Evolutionary conservation across 53 echinoderm and acorn worm species (phyloP).

Genomic region (Mesocentrotus franciscanus): DNA sequence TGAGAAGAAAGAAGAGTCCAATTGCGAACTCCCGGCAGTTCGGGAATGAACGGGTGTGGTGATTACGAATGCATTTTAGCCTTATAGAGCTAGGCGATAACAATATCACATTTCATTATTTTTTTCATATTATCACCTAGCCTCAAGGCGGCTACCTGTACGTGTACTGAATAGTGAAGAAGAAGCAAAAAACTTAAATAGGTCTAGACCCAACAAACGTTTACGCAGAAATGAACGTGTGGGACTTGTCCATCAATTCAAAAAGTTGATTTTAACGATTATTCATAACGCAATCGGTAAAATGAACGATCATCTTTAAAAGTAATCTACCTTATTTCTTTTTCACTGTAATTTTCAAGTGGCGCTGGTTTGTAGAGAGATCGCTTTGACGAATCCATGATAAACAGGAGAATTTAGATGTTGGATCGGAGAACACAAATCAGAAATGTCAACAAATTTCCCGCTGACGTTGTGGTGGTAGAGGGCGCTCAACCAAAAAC

Average conservation of each 20-base stretch:
- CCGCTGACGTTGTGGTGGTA: neutral
- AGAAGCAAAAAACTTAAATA: too few species aligned
- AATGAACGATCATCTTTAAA: neutral
- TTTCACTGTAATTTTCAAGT: constrained; percentile 70
- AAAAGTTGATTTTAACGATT: neutral
- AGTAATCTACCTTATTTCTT: constrained; percentile 66
- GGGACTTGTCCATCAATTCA: neutral
- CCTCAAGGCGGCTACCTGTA: too few species aligned
- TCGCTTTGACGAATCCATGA: constrained; percentile 78
- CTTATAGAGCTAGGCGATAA: too few species aligned
- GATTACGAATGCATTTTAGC: too few species aligned
- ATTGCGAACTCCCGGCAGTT: too few species aligned
- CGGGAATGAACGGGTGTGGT: too few species aligned
- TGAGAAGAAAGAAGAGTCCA: too few species aligned
- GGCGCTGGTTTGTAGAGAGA: constrained; percentile 88
- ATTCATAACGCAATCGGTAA: neutral
- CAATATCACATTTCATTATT: too few species aligned
- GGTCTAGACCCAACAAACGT: too few species aligned
- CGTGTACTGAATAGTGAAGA: too few species aligned
- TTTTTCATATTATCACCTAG: too few species aligned
- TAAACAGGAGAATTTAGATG: neutral
- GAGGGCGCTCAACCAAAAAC: constrained; percentile 24
- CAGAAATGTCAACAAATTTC: neutral
- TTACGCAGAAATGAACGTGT: neutral
- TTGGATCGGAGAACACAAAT: neutral